phyloP scores from a whole-genome alignment of 2,888 invertebrate genomes.

The Poecilobothrus nobilitatus region DNA sequence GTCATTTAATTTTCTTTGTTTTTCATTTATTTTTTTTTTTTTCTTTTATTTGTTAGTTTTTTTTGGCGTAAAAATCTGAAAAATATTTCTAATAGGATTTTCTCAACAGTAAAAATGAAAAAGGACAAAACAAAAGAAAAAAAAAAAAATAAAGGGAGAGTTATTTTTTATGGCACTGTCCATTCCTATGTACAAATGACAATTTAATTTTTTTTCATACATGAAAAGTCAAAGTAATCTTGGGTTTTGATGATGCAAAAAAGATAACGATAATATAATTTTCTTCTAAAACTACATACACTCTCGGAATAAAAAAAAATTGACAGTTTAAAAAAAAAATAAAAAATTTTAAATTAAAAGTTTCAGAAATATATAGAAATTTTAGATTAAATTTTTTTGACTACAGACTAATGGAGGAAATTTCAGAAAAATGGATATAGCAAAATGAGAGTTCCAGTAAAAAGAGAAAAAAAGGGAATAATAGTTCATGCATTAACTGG shows the following conservation, averaged over 20 bases:
- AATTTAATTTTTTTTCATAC: constrained; percentile 1
- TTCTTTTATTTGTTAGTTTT: background rate
- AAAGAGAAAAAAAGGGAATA: too few species aligned
- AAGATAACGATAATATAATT: background rate
- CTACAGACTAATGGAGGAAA: too few species aligned
- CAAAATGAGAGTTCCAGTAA: too few species aligned
- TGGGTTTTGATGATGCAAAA: constrained; percentile 4
- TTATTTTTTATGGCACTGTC: background rate
- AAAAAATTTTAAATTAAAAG: too few species aligned
- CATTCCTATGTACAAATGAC: background rate
- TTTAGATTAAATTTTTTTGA: too few species aligned
- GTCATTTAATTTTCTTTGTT: background rate
- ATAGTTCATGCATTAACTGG: too few species aligned
- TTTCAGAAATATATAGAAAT: too few species aligned
- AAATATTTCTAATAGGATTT: background rate
- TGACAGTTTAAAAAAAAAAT: too few species aligned
- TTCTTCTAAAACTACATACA: background rate
- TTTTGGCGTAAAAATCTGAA: constrained; percentile 3
- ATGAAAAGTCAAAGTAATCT: constrained; percentile 6
- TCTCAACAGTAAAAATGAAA: background rate
- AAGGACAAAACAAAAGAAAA: background rate
- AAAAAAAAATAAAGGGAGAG: background rate
- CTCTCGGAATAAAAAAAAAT: background rate
- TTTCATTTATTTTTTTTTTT: background rate
- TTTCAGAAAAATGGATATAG: too few species aligned